Evolutionary conservation across 2,797 vertebrate genomes (phyloP).

Genomic region (Trachops cirrhosus): DNA sequence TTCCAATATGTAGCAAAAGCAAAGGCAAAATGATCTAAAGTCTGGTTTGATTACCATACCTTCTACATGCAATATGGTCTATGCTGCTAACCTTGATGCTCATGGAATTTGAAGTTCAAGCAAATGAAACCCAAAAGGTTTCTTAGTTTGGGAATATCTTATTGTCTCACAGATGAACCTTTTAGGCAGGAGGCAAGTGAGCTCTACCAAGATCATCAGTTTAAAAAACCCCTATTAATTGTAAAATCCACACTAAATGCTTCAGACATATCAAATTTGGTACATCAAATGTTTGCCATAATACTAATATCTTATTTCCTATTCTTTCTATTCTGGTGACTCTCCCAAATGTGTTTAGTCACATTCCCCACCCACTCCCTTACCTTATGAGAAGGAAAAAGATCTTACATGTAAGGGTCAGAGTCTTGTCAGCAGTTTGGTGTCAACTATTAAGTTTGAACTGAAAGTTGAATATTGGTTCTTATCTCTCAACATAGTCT

Average conservation of each 20-base stretch:
- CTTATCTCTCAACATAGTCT: neutral
- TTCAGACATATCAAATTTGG: neutral
- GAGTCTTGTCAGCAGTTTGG: neutral
- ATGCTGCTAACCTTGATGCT: neutral
- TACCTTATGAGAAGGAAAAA: neutral
- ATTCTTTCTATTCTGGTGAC: neutral
- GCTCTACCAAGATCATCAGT: neutral
- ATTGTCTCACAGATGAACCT: neutral
- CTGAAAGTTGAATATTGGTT: neutral
- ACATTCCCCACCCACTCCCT: neutral
- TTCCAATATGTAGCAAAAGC: neutral
- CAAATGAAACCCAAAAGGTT: neutral
- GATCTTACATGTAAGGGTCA: neutral
- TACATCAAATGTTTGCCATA: neutral
- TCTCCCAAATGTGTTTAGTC: neutral
- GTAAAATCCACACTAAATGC: neutral
- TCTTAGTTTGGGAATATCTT: neutral
- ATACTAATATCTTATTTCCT: neutral
- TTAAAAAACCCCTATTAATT: neutral
- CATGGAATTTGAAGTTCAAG: neutral
- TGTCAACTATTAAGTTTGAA: conserved; percentile 8
- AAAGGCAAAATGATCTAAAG: neutral
- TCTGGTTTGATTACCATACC: neutral
- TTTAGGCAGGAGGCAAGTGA: neutral
- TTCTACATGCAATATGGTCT: neutral